These are phyloP conservation scores for Catharus bicknelli DNA, from an alignment of 2,113 vertebrate species.

Conservation along the genomic window DNA sequence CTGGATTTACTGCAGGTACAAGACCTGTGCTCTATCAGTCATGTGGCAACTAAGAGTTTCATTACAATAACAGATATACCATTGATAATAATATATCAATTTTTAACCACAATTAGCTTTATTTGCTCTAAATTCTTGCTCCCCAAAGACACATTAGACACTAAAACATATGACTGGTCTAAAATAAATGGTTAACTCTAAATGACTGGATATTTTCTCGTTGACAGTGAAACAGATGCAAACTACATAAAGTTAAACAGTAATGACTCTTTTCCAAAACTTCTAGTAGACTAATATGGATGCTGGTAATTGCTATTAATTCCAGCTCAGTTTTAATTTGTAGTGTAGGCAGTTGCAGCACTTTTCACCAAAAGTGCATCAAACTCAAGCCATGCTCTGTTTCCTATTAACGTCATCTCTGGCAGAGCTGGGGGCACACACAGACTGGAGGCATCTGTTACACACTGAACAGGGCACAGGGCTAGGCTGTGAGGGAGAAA, in stretches of 20 bases:
- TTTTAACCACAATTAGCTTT: conserved; percentile 30
- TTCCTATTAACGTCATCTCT: conserved; percentile 29
- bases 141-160: conserved; percentile 1
- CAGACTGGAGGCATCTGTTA: conserved; percentile 25
- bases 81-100: background rate
- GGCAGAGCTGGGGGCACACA: background rate
- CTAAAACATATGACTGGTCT: conserved; percentile 24
- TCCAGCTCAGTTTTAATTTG: background rate
- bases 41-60: conserved; percentile 19
- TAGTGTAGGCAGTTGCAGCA: background rate
- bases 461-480: background rate
- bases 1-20: conserved; percentile 14
- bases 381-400: conserved; percentile 23
- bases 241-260: background rate
- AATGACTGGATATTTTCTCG: conserved; percentile 28
- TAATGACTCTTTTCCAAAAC: conserved; percentile 5
- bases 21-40: conserved; percentile 5
- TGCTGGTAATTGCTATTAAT: conserved; percentile 39
- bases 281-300: background rate
- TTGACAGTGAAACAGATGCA: conserved; percentile 22
- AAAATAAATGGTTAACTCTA: conserved; percentile 31
- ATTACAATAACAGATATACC: background rate
- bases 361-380: background rate
- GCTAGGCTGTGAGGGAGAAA: background rate
- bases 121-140: conserved; percentile 41